A percentile compares a stretch with the other conserved stretches of the same genome.
Evolutionary conservation across 2,888 invertebrate species (phyloP).

Genomic region (Polyommatus iphigenia): DNA sequence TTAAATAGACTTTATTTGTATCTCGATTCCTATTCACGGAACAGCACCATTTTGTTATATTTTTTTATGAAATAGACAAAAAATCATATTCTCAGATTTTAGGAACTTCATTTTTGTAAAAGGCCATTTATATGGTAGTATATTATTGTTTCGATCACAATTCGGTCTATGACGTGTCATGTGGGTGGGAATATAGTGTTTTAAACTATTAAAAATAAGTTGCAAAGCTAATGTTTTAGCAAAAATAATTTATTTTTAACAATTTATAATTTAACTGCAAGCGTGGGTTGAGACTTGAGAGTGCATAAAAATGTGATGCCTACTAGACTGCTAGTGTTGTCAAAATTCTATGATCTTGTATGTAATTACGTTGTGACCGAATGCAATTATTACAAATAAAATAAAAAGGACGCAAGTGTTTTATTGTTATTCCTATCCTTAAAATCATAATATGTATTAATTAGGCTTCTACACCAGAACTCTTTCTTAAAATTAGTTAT

Average conservation of each 20-base stretch:
- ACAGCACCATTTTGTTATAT: background rate
- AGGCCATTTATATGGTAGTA: constrained; percentile 1
- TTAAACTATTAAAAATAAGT: background rate
- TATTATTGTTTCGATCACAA: background rate
- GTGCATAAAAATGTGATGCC: constrained; percentile 33
- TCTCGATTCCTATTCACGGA: background rate
- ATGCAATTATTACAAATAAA: constrained; percentile 71
- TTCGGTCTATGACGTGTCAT: background rate
- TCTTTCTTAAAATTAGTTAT: no score
- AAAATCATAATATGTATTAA: background rate
- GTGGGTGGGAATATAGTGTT: background rate
- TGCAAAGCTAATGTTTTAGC: constrained; percentile 4
- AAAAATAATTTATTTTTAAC: background rate
- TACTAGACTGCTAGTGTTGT: constrained; percentile 34
- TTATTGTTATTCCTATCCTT: constrained; percentile 1
- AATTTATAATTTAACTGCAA: constrained; percentile 24
- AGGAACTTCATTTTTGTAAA: background rate
- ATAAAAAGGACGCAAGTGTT: constrained; percentile 18
- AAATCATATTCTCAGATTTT: background rate
- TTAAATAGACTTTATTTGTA: background rate
- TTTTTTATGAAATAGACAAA: background rate
- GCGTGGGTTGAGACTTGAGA: constrained; percentile 30
- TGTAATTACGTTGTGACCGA: constrained; percentile 66
- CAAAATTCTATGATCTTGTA: constrained; percentile 40
- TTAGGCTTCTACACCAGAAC: no score